These are phyloP conservation scores for Thermophis baileyi DNA, from an alignment of 2,113 vertebrate species.

Conservation along the genomic window DNA sequence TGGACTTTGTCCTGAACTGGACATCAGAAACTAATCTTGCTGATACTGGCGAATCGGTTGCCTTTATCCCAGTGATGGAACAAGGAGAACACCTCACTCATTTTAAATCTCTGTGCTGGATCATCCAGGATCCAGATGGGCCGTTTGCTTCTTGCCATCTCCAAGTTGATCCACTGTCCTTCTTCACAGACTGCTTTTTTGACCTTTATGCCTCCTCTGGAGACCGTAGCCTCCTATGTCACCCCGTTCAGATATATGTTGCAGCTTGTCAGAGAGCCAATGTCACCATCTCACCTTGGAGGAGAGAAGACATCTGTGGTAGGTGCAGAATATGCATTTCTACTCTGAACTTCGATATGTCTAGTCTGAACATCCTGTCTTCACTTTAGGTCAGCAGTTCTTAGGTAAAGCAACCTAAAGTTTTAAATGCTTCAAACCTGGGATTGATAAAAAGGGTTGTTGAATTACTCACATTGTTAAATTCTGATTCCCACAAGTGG, in stretches of 20 bases:
- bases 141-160: neutral
- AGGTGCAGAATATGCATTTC: slow-evolving; percentile 30
- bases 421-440: neutral
- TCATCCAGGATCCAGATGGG: slow-evolving; percentile 40
- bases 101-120: slow-evolving; percentile 35
- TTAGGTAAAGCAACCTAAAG: neutral
- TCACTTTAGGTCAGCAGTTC: neutral
- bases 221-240: slow-evolving; percentile 48
- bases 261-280: slow-evolving; percentile 61
- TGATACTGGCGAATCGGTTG: slow-evolving; percentile 29
- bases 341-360: neutral
- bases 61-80: slow-evolving; percentile 32
- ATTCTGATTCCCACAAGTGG: too few species aligned
- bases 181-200: slow-evolving; percentile 58
- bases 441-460: neutral
- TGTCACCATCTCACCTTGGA: slow-evolving; percentile 58
- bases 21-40: slow-evolving; percentile 7
- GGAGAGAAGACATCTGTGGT: slow-evolving; percentile 61
- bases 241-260: slow-evolving; percentile 52
- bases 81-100: slow-evolving; percentile 20
- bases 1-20: slow-evolving; percentile 52
- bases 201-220: slow-evolving; percentile 56
- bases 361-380: neutral
- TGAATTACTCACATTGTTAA: neutral
- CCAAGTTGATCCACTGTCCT: slow-evolving; percentile 32